A percentile compares a stretch with the other conserved stretches of the same genome.
phyloP scores from a whole-genome alignment of 2,888 invertebrate species.

The Poecilus cupreus region DNA sequence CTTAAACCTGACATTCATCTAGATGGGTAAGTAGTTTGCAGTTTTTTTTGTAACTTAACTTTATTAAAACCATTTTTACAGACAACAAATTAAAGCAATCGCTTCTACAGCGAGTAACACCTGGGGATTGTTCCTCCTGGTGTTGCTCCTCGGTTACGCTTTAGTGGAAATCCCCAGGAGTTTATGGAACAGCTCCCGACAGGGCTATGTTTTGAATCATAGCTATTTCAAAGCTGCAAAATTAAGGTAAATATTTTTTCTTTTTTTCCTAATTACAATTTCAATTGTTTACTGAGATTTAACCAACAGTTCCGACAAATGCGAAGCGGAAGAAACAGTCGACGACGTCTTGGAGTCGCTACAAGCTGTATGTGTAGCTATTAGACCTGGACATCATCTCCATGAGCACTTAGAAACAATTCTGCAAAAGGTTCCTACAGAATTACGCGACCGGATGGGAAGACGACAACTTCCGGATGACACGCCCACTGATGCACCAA shows the following conservation, averaged over 20 bases:
- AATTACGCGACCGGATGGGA: constrained; percentile 84
- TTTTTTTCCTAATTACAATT: no score
- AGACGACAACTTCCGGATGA: constrained; percentile 78
- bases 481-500: constrained; percentile 80
- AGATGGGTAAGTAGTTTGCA: constrained; percentile 80
- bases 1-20: constrained; percentile 90
- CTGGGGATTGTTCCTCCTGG: constrained; percentile 97
- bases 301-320: constrained; percentile 89
- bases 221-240: constrained; percentile 96
- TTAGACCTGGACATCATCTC: constrained; percentile 84
- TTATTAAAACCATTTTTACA: constrained; percentile 65
- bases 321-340: constrained; percentile 97
- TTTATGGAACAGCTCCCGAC: constrained; percentile 92
- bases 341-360: constrained; percentile 96
- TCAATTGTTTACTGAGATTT: no score
- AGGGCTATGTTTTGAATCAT: constrained; percentile 87
- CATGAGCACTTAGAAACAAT: constrained; percentile 91
- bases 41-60: neutral
- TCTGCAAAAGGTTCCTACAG: constrained; percentile 88
- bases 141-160: constrained; percentile 94
- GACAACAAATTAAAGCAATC: constrained; percentile 93
- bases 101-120: constrained; percentile 99
- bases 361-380: constrained; percentile 85
- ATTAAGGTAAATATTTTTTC: constrained; percentile 71
- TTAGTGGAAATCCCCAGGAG: constrained; percentile 95